Evolutionary conservation across 2,888 invertebrate species (phyloP).

Genomic region (Sminthurinus aureus): DNA sequence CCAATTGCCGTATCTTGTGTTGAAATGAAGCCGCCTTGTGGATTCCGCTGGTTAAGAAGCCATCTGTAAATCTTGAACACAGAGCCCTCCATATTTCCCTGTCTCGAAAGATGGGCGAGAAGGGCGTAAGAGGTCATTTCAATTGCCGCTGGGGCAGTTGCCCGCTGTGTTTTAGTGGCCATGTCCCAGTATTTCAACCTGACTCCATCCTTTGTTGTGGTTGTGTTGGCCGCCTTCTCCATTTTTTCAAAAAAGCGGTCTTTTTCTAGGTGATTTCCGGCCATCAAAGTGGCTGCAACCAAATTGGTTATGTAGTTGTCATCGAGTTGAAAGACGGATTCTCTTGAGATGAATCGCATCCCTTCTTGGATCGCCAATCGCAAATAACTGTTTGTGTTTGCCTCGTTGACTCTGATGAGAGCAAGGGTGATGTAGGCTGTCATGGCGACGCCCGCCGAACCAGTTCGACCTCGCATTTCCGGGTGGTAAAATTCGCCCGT

Average conservation of each 20-base stretch:
- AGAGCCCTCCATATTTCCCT: slow-evolving; percentile 59
- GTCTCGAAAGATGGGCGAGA: slow-evolving; percentile 62
- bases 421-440: slow-evolving; percentile 68
- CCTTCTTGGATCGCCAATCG: not conserved
- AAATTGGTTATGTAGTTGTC: slow-evolving; percentile 64
- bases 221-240: slow-evolving; percentile 34
- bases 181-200: too few species aligned
- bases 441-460: slow-evolving; percentile 61
- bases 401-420: slow-evolving; percentile 58
- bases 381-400: not conserved
- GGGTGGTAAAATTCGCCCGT: slow-evolving; percentile 66
- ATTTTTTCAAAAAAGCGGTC: slow-evolving; percentile 61
- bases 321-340: slow-evolving; percentile 51
- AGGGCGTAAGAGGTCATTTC: slow-evolving; percentile 68
- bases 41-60: slow-evolving; percentile 75
- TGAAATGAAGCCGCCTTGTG: slow-evolving; percentile 74
- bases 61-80: slow-evolving; percentile 74
- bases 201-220: not conserved
- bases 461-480: slow-evolving; percentile 58
- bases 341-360: slow-evolving; percentile 49
- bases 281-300: slow-evolving; percentile 63
- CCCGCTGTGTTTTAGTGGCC: too few species aligned
- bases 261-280: slow-evolving; percentile 61
- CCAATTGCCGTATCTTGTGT: slow-evolving; percentile 69
- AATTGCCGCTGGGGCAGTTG: slow-evolving; percentile 65